phyloP scores from a whole-genome alignment of 2,113 vertebrate species.

The Lathamus discolor region DNA sequence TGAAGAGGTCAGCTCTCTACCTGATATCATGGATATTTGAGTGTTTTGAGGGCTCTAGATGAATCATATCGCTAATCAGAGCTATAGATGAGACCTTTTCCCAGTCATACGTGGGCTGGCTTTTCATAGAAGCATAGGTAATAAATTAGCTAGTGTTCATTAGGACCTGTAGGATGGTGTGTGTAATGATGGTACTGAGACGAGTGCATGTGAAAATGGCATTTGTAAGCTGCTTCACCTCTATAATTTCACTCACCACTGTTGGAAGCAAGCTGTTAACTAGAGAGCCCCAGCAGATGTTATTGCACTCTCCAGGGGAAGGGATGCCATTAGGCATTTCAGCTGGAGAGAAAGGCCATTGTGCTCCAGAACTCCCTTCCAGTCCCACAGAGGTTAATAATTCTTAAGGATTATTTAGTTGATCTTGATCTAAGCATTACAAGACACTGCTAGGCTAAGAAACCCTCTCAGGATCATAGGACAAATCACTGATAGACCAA shows the following conservation, averaged over 20 bases:
- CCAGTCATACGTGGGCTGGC: background rate
- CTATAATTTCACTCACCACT: background rate
- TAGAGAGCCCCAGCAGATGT: background rate
- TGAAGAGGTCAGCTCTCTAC: background rate
- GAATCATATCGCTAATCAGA: background rate
- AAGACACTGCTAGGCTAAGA: background rate
- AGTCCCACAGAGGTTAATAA: background rate
- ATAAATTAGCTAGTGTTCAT: background rate
- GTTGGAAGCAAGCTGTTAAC: background rate
- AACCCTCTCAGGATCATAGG: background rate
- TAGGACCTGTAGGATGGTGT: background rate
- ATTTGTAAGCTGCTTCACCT: background rate
- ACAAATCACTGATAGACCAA: background rate
- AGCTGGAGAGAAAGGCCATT: background rate
- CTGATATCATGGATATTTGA: background rate
- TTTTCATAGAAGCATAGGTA: background rate
- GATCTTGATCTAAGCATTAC: background rate
- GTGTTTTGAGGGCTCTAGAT: background rate
- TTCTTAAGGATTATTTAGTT: background rate
- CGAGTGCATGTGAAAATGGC: background rate
- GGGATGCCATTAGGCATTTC: background rate
- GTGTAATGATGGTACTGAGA: background rate
- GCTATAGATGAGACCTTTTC: background rate
- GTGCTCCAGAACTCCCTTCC: background rate
- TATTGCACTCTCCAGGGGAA: background rate